phyloP scores from a whole-genome alignment of 2,888 invertebrate species.

The Tachina lurida region DNA sequence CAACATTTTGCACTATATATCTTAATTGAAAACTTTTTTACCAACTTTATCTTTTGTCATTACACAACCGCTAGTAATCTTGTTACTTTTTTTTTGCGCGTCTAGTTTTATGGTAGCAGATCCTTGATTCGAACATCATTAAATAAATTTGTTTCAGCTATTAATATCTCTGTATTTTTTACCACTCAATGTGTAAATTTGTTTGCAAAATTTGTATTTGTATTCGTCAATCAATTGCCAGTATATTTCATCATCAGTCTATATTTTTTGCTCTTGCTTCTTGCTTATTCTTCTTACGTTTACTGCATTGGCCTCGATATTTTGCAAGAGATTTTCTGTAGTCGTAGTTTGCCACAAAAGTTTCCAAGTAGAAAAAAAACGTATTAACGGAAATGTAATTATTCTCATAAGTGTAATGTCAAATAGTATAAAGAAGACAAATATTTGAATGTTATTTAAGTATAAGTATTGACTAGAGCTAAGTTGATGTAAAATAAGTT shows the following conservation, averaged over 20 bases:
- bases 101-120: no score
- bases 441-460: neutral
- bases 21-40: no score
- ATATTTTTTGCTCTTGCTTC: neutral
- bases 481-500: neutral
- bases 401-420: conserved; percentile 52
- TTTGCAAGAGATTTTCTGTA: conserved; percentile 11
- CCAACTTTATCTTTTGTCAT: no score
- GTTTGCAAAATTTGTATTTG: conserved; percentile 4
- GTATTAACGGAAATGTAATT: conserved; percentile 60
- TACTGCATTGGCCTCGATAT: neutral
- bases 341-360: conserved; percentile 39
- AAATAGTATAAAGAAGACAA: conserved; percentile 29
- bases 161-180: neutral
- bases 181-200: conserved; percentile 15
- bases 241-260: neutral
- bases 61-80: no score
- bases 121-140: neutral
- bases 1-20: no score
- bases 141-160: neutral
- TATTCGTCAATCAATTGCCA: conserved; percentile 29
- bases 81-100: no score
- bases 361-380: conserved; percentile 9
- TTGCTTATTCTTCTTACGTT: neutral
- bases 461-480: neutral